Percentiles rank a stretch among this genome's conserved stretches.
Evolutionary conservation across 2,113 vertebrate genomes (phyloP).

Genomic region (Ptilonorhynchus violaceus): DNA sequence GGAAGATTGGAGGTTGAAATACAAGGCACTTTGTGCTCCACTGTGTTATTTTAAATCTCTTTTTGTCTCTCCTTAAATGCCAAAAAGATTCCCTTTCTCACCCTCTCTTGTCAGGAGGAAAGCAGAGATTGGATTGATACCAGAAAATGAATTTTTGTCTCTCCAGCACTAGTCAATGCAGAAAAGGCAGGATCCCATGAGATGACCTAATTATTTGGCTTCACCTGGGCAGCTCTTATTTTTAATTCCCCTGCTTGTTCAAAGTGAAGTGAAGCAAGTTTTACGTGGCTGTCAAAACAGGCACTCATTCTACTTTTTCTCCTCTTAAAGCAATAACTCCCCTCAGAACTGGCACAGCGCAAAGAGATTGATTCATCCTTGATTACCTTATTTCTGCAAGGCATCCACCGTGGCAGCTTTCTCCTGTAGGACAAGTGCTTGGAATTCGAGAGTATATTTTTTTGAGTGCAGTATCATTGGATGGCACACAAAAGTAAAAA

Average conservation of each 20-base stretch:
- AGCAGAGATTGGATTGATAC: background rate
- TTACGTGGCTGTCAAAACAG: background rate
- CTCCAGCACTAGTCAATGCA: background rate
- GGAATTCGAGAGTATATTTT: background rate
- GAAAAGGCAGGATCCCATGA: background rate
- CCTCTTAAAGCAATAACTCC: background rate
- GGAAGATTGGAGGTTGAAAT: background rate
- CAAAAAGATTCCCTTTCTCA: background rate
- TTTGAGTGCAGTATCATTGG: background rate
- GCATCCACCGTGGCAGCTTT: background rate
- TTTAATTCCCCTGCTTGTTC: background rate
- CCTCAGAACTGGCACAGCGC: background rate
- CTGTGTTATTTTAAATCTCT: background rate
- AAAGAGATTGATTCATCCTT: background rate
- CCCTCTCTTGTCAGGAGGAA: background rate
- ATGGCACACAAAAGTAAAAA: background rate
- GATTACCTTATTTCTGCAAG: background rate
- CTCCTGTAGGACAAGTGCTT: background rate
- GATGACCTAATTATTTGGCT: background rate
- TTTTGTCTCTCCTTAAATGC: background rate
- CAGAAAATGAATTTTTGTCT: background rate
- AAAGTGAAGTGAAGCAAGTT: background rate
- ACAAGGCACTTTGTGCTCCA: background rate
- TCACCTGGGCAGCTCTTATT: background rate
- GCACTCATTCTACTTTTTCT: background rate